Evolutionary conservation across 2,113 vertebrate genomes (phyloP).

Genomic region (Calidris pugnax): DNA sequence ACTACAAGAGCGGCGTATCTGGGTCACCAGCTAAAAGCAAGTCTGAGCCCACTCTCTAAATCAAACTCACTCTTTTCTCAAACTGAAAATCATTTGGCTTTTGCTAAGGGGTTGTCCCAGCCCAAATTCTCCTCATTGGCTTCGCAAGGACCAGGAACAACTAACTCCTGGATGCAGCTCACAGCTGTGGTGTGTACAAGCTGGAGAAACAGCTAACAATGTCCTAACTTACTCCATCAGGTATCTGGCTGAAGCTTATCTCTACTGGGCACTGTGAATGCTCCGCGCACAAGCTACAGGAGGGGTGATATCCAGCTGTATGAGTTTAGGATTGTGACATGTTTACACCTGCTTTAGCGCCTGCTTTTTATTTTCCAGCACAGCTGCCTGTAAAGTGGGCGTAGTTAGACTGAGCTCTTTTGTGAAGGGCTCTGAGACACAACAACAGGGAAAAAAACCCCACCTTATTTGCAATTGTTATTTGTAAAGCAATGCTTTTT

Average conservation of each 20-base stretch:
- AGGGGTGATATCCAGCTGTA: background rate
- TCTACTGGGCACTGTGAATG: background rate
- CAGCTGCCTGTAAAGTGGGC: background rate
- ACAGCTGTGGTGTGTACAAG: background rate
- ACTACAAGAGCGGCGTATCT: background rate
- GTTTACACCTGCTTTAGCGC: background rate
- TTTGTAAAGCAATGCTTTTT: background rate
- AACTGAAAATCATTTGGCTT: background rate
- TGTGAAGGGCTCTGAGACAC: background rate
- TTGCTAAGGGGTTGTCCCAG: background rate
- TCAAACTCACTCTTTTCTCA: background rate
- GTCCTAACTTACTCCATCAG: background rate
- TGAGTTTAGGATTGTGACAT: background rate
- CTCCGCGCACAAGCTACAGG: background rate
- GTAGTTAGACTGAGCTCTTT: background rate
- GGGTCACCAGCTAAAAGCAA: background rate
- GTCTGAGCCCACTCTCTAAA: background rate
- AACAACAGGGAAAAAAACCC: accelerated
- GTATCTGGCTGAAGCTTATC: background rate
- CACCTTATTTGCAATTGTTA: background rate
- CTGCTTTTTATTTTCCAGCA: background rate
- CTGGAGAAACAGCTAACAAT: background rate
- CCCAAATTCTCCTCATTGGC: background rate
- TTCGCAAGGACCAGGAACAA: background rate
- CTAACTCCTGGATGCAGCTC: background rate